Evolutionary conservation across 1,140 invertebrate genomes (phyloP), one percentile per base, ranked within the genome.

Genomic region (Formica selysi): DNA sequence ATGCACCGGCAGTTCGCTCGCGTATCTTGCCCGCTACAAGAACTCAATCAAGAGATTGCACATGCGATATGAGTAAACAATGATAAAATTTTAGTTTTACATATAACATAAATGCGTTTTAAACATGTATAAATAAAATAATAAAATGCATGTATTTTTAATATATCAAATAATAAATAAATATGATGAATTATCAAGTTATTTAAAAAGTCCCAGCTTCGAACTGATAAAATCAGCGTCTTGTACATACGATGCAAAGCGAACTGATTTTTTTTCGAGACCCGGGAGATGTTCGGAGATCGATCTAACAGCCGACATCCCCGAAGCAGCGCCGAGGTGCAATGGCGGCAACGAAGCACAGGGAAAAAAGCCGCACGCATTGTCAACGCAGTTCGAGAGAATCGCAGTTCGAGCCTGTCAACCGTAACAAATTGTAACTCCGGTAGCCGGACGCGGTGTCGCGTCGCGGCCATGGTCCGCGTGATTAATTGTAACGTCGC

Each of bases 401-500:
- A 79, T 85, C 84, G 88, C 78, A 89, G 79, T 73, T 83, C 79
- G 90, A 85, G 86, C 91, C 93, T 94, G 93, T 94, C 94, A 93
- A 85, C 92, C 89, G 89, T 95, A 95, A 95, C 94, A 95, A 95
- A 95, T 95, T 95, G 94, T 94, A 90, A 93, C 91, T 93, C 86
- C 91, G 87, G 91, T 93, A 93, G 93, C 91, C 57, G 91, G 91
- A 91, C 91, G 87, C 92, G 86, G 88, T 87, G 91, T 90, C 91
- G 90, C 89, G 90, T 90, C 91, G 90, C 89, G 90, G 85, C 87
- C 88, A 89, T 87, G 91, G 89, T 90, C 76, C 90, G 89, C 88
- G 93, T 94, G 94, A 95, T 95, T 95, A 95, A 95, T 95, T 94
- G 94, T 90, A 92, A 92, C 92, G 92, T 89, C 91, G 61, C 22